These are phyloP conservation scores for Epizoanthus scotinus DNA, from an alignment of 92 coral and sea anemone species.

Conservation along the genomic window DNA sequence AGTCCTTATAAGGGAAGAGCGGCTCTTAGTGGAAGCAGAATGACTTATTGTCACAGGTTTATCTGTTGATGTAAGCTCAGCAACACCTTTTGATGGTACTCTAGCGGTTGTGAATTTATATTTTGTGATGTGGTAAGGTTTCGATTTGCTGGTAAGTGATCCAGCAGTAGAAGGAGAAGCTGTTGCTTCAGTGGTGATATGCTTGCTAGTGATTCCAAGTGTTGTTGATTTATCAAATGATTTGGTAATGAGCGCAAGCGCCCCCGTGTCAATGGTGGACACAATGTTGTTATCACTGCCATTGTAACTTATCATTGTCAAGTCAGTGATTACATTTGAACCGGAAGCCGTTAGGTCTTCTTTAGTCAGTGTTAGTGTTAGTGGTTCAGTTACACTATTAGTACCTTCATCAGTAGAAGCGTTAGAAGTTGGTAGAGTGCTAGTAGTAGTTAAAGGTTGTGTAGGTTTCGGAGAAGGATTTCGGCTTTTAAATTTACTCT, in stretches of 20 bases:
- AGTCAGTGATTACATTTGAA: neutral
- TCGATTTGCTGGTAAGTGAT: neutral
- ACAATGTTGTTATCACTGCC: neutral
- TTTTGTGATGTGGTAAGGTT: neutral
- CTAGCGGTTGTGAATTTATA: neutral
- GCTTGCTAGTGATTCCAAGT: neutral
- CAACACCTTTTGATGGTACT: neutral
- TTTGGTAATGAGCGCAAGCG: neutral
- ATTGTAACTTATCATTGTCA: conserved; percentile 21
- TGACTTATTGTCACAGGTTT: neutral
- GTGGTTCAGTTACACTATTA: conserved; percentile 9
- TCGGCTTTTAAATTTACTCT: conserved; percentile 42
- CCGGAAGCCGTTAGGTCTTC: conserved; percentile 23
- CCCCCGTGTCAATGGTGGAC: neutral
- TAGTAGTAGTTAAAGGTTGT: conserved; percentile 40
- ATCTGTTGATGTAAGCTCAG: neutral
- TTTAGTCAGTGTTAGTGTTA: conserved; percentile 23
- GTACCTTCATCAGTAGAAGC: conserved; percentile 33
- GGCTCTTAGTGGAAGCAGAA: neutral
- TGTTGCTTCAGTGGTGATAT: neutral
- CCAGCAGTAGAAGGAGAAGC: neutral
- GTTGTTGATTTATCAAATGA: neutral
- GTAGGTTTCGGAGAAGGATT: conserved; percentile 45
- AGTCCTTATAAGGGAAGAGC: neutral
- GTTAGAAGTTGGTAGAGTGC: conserved; percentile 39